Percentiles rank a stretch among this genome's conserved stretches.
These are phyloP conservation scores for Terebella lapidaria DNA, from an alignment of 2,888 invertebrate species.

Conservation along the genomic window DNA sequence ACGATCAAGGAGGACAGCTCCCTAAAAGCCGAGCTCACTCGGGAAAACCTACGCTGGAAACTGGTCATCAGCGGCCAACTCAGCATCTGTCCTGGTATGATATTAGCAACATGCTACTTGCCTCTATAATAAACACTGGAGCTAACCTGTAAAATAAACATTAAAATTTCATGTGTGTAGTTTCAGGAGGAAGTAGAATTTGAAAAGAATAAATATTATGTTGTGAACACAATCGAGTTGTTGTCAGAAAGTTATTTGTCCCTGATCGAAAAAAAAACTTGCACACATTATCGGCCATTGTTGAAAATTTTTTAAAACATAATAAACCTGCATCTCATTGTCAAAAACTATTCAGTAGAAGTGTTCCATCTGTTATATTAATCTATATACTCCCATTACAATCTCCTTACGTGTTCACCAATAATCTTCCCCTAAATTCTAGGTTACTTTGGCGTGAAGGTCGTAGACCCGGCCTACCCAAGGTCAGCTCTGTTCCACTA, in stretches of 20 bases:
- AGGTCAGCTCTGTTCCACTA: constrained; percentile 34
- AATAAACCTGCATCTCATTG: no score
- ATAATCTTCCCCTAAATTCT: no score
- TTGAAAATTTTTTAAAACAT: no score
- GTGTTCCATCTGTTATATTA: no score
- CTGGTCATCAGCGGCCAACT: constrained; percentile 22
- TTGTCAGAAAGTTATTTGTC: not conserved
- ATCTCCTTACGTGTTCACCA: no score
- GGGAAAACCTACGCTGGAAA: constrained; percentile 20
- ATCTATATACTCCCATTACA: no score
- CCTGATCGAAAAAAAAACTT: not conserved
- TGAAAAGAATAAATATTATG: no score
- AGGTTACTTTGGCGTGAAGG: constrained; percentile 40
- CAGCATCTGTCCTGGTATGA: constrained; percentile 24
- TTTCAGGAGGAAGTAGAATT: not conserved
- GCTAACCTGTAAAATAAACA: no score
- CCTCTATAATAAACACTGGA: no score
- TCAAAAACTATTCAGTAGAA: no score
- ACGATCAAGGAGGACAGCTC: constrained; percentile 30
- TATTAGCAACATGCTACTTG: no score
- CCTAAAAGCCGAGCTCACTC: constrained; percentile 36
- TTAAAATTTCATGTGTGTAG: not conserved
- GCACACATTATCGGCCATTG: no score
- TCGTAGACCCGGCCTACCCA: constrained; percentile 38
- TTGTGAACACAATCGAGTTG: not conserved